These are phyloP conservation scores for Gymnosoma rotundatum DNA, from an alignment of 2,888 invertebrate species.

Conservation along the genomic window DNA sequence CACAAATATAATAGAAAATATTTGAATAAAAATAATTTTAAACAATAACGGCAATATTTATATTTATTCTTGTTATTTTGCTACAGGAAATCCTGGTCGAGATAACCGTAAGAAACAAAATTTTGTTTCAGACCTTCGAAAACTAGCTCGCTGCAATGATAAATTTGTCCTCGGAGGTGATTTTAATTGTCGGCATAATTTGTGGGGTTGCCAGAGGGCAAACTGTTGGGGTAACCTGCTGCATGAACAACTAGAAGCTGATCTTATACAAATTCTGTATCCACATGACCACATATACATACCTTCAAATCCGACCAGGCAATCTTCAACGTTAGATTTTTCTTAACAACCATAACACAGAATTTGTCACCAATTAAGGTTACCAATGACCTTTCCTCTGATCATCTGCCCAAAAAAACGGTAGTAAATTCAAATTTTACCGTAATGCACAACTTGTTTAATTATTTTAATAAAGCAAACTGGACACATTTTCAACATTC, in stretches of 20 bases:
- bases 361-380: constrained; percentile 15
- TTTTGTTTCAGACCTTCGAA: constrained; percentile 9
- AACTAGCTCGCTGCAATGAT: constrained; percentile 15
- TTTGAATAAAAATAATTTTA: constrained; percentile 4
- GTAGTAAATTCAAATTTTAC: constrained; percentile 19
- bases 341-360: constrained; percentile 20
- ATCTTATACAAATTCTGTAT: background rate
- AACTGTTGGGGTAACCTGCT: constrained; percentile 1
- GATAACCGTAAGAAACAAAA: constrained; percentile 9
- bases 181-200: constrained; percentile 1
- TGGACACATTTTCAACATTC: too few species aligned
- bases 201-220: constrained; percentile 1
- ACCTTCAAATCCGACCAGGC: too few species aligned
- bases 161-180: constrained; percentile 18
- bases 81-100: background rate
- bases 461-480: constrained; percentile 8
- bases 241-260: constrained; percentile 21
- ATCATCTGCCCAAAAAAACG: constrained; percentile 31
- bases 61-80: constrained; percentile 10
- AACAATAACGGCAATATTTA: background rate
- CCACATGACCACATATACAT: too few species aligned
- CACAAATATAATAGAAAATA: constrained; percentile 17
- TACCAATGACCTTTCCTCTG: constrained; percentile 16
- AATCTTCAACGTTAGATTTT: background rate
- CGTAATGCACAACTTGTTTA: background rate